Percentiles rank a stretch among this genome's conserved stretches.
Evolutionary conservation across 2,113 vertebrate species (phyloP).

Genomic region (Fulmarus glacialis): DNA sequence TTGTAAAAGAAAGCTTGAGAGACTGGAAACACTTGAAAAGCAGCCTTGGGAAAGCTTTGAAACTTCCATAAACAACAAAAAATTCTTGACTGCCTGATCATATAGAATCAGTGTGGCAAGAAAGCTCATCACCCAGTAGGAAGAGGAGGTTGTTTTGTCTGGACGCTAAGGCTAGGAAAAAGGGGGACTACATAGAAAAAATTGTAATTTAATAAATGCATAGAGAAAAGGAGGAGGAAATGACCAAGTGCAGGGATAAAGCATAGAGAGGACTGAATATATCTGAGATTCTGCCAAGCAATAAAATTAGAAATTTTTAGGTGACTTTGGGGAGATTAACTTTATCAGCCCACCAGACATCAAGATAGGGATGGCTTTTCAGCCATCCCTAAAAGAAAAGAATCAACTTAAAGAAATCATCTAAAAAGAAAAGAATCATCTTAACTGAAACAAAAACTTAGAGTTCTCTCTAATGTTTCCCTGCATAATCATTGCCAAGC

Average conservation of each 20-base stretch:
- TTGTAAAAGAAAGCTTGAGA: background rate
- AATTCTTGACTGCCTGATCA: background rate
- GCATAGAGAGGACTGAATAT: background rate
- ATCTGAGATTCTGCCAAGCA: background rate
- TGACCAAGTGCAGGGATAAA: background rate
- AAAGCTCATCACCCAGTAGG: background rate
- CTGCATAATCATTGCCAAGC: background rate
- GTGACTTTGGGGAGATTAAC: background rate
- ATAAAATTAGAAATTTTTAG: background rate
- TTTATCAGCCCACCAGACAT: background rate
- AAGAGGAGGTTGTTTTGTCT: background rate
- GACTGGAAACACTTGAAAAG: background rate
- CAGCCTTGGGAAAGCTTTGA: background rate
- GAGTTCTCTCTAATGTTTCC: background rate
- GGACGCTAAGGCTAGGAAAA: background rate
- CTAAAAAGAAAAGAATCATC: background rate
- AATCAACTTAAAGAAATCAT: too few species aligned
- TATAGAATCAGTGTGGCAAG: background rate
- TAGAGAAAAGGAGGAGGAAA: background rate
- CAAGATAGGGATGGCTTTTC: background rate
- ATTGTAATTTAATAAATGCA: background rate
- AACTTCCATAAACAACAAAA: background rate
- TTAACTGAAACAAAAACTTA: background rate
- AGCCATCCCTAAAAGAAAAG: too few species aligned
- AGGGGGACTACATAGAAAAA: background rate